phyloP scores from a whole-genome alignment of 2,888 invertebrate genomes.

The Colostygia pectinataria region DNA sequence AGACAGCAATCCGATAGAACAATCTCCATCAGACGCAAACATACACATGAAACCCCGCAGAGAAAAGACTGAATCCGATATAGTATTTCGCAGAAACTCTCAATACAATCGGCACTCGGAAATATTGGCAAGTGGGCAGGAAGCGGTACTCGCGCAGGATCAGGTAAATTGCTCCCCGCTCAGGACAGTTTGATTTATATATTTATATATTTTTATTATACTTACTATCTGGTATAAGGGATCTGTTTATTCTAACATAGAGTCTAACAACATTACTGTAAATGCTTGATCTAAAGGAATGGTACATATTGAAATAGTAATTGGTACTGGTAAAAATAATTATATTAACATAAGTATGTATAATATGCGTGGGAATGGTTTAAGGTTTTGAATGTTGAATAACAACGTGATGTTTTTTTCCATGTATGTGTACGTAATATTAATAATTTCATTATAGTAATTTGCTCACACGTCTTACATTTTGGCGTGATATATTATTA shows the following conservation, averaged over 20 bases:
- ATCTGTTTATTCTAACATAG: slow-evolving; percentile 66
- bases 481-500: slow-evolving; percentile 67
- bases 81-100: slow-evolving; percentile 86
- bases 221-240: slow-evolving; percentile 75
- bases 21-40: slow-evolving; percentile 51
- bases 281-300: slow-evolving; percentile 52
- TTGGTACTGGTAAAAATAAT: slow-evolving; percentile 50
- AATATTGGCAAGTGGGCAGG: slow-evolving; percentile 75
- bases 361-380: slow-evolving; percentile 56
- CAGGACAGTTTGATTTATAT: slow-evolving; percentile 75
- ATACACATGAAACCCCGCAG: slow-evolving; percentile 86
- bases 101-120: slow-evolving; percentile 74
- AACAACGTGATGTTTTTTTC: slow-evolving; percentile 21
- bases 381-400: slow-evolving; percentile 38
- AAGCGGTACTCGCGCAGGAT: slow-evolving; percentile 81
- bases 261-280: slow-evolving; percentile 61
- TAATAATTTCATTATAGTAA: slow-evolving; percentile 22
- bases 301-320: slow-evolving; percentile 35
- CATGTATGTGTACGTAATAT: slow-evolving; percentile 18
- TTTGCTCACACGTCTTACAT: slow-evolving; percentile 77
- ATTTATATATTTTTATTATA: slow-evolving; percentile 51
- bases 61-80: slow-evolving; percentile 95
- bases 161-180: slow-evolving; percentile 77
- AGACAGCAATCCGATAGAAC: slow-evolving; percentile 49
- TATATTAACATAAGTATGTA: slow-evolving; percentile 38